Evolutionary conservation across 2,888 invertebrate genomes (phyloP), one percentile per base, ranked within the genome.

Genomic region (Neocrepidodera transversa): DNA sequence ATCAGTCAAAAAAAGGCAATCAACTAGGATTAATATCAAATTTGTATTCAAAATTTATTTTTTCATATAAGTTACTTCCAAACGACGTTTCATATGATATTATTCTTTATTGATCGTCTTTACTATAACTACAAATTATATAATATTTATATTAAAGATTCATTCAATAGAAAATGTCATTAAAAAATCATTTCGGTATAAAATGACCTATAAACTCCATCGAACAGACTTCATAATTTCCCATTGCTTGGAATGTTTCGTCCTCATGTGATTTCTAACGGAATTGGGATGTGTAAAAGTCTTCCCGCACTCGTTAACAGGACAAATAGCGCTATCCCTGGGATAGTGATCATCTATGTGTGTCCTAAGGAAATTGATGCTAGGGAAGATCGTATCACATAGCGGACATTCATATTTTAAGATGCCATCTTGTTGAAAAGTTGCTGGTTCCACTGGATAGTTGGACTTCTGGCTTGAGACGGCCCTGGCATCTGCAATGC

Each of bases 321-420:
- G 92, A 81, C 92, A 93, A 66, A 87, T 85, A 66, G 90, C 90
- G 77, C 90, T 90, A 82, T 92, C 92, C 73, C 91, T 86, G 63
- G 92, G 92, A 83, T 92, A 92, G 82, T 92, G 92, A 69, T 89
- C 85, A 76, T 88, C 91, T 72, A 92, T 85, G 80, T 92, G 92
- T 51, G 86, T 85, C 61, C 91, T 86, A 79, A 88, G 87, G 67
- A 81, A 81, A 74, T 85, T 87, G 78, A 87, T 84, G 68, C 88
- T 86, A 69, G 83, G 84, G 78, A 90, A 82, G 65, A 84, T 83
- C 68, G 84, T 82, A 71, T 84, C 85, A 81, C 92, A 92, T 75
- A 92, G 84, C 66, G 92, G 92, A 77, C 92, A 92, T 70, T 82
- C 81, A 77, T 82, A 84, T 76, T 75, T 83, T 76, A 70, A 75